Base-by-base conservation (phyloP, 2,888 invertebrate species). In the Ischnus inquisitorius region DNA sequence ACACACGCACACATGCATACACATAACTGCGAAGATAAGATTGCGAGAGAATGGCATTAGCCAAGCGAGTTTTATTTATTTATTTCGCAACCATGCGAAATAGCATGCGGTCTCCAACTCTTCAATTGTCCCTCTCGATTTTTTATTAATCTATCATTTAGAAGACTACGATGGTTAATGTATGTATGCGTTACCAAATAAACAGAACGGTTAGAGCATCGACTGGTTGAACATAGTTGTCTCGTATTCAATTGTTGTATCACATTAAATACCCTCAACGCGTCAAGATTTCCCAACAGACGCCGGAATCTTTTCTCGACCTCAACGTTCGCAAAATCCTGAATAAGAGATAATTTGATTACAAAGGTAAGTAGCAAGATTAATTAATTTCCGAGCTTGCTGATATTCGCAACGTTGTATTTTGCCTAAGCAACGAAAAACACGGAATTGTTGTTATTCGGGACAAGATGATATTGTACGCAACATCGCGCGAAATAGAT, bases 101-200 rank as follows among this genome's bases (percentile, higher is more conserved):
- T 34, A 68, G 43, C 46, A 41, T 28, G 54, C 43, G 71, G 48
- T 41, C 60, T 62, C 54, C 46, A 28, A 48, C 34, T 57, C 79
- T 62, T 69, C 5, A 8, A 80, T 74, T 80, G 39, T 84, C 72
- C 77, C 43, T 22, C 64, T 77, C 83, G 64, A 84, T 79, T 84
- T 80, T 80, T 80, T 64, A 68, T 80, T 80, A 22, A n/a, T 65
- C 28, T 62, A 41, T 43, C 12, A 16, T 48, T 62, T 41, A 12
- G 28, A 62, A 86, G 88, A 89, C 82, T 88, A 88, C 78, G 86
- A 88, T 82, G 88, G 87, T 88, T 88, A 87, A 87, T 92, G 89
- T 90, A 92, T 92, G 90, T 90, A 92, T 92, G 90, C 92, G 92
- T 92, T 92, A 93, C 91, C 90, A 92, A 93, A 92, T 93, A 93